Evolutionary conservation across 2,797 vertebrate genomes (phyloP), one percentile per base, ranked within the genome.

Genomic region (Hemitrygon akajei): DNA sequence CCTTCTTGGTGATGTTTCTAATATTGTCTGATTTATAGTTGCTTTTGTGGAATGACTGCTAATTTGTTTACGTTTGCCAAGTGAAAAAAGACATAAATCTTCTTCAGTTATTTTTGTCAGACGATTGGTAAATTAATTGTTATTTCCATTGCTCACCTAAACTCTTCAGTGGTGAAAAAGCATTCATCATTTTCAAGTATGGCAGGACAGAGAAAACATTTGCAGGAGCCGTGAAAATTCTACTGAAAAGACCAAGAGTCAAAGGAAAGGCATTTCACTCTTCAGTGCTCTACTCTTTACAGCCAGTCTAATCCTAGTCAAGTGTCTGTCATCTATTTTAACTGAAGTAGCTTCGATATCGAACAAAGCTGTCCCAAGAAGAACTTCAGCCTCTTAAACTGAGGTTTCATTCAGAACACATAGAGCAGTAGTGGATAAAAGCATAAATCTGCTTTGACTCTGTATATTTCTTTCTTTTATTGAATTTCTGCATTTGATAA

Each of bases 271-370:
- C 11, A 58, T 60, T 84, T 84, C 56, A 12, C 12, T 60, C 30
- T 86, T 60, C 58, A 56, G 27, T 86, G 82, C 27, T n/a, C 25
- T 14, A 60, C 10, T 14, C 82, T 84, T 60, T 60, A 58, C 7
- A 84, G 25, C 27, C 27, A 14, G 12, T 14, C 56, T 86, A 60
- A 86, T 60, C 82, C 12, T 27, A 86, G 82, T 86, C 56, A 86
- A 86, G 56, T 86, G 56, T 86, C 58, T 86, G 27, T 58, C 82
- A 86, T n/a, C 27, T 30, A 30, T 86, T 86, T 86, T 86, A 60
- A 14, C 56, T 58, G 47, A 86, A 86, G 82, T 37, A 69, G 86
- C 63, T 14, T 89, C 63, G n/a, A 69, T 5, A 11, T 34, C 34
- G n/a, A 89, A 89, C 30, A 89, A 89, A 40, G 63, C 86, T 69